Base-by-base conservation (phyloP, 2,113 vertebrate genomes). In the Otus sunia region DNA sequence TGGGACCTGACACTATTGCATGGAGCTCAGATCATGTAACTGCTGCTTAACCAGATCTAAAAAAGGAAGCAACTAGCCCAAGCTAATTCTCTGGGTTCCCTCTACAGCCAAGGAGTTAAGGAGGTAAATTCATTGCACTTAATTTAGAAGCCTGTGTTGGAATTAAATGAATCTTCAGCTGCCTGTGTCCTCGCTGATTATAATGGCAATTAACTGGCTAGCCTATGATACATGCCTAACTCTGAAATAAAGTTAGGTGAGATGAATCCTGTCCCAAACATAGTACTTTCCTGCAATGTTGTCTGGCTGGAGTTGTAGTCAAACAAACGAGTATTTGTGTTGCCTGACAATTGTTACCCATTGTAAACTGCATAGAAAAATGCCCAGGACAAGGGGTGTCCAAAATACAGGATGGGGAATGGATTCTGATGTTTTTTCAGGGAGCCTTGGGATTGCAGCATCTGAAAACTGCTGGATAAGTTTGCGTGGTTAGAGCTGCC, bases 381-480 rank as follows among this genome's bases (percentile, higher is more conserved):
- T 6, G 16, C 71, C 75, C 27, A 22, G 73, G 68, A 81, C 10
- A 58, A 56, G 23, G 20, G 14, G 6, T 32, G 26, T 50, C 68
- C 63, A 69, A 72, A 87, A 60, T 27, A 41, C 21, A 53, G 39
- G 45, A 36, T 3, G 5, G 36, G 66, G 60, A 81, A 75, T 47
- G 9, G 58, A 36, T 75, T 79, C 36, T 76, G 39, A 19, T 84
- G n/a, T 10, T 71, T 93, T 96, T 81, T 59, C 55, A 59, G 50
- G 77, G 74, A 93, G 41, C 39, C 0, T 0, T 0, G 1, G 39
- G 37, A 36, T 49, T 82, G 62, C 62, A 82, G 68, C 74, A 39
- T 88, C 84, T 43, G 45, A 91, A 89, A 94, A 94, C 93, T 76
- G 85, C 81, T 88, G 93, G 90, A 92, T 81, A 94, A 89, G 75